These are phyloP conservation scores for Crossaster papposus DNA, from an alignment of 53 echinoderm and acorn worm species.

Conservation along the genomic window DNA sequence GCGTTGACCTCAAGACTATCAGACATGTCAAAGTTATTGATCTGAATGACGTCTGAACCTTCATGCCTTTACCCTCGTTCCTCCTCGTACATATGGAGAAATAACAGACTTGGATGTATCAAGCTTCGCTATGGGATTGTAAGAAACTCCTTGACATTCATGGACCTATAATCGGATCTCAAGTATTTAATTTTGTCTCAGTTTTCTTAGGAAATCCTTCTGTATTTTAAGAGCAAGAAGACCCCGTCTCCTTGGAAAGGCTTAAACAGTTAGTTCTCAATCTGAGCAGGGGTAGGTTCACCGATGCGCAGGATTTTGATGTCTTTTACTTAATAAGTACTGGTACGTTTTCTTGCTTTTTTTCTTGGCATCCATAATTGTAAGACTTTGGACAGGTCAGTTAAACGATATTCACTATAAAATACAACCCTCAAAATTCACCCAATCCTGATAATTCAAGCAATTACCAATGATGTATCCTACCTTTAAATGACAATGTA, in stretches of 20 bases:
- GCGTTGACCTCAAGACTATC: neutral
- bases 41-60: slow-evolving; percentile 3
- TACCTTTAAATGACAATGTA: neutral
- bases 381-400: no score
- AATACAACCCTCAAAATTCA: no score
- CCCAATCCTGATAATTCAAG: no score
- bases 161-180: no score
- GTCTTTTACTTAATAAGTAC: neutral
- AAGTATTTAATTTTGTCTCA: neutral
- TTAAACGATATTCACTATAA: no score
- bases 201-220: neutral
- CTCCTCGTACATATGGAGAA: slow-evolving; percentile 13
- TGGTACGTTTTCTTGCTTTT: no score
- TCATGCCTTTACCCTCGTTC: neutral
- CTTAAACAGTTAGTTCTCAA: neutral
- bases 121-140: neutral
- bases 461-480: no score
- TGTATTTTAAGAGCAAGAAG: neutral
- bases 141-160: neutral
- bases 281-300: neutral
- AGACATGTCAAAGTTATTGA: neutral
- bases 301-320: neutral
- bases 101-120: neutral
- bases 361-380: no score
- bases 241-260: neutral